Conservation (phyloP, 2,888 invertebrate species). For the Entomobrya proxima region DNA sequence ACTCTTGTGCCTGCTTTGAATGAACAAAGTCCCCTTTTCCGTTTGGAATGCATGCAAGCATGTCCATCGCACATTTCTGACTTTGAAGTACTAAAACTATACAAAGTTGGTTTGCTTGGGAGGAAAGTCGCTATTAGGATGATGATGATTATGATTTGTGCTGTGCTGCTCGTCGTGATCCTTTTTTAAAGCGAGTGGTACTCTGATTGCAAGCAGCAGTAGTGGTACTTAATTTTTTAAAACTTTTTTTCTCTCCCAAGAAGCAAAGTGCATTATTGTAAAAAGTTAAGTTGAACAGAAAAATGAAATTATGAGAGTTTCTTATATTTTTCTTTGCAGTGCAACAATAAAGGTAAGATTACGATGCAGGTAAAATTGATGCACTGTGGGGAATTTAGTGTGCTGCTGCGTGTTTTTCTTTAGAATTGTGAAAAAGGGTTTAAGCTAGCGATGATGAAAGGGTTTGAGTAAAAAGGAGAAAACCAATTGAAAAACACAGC, state of each 20-base stretch:
- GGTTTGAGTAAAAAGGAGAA: neutral
- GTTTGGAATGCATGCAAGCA: conserved; percentile 16
- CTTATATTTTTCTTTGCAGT: neutral
- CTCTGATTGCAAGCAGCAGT: neutral
- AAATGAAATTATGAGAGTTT: too few relatives aligned
- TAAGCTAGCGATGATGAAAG: neutral
- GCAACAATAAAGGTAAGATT: too few relatives aligned
- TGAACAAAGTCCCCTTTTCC: neutral
- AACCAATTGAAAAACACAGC: neutral
- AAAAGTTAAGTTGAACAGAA: too few relatives aligned
- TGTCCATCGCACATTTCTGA: neutral
- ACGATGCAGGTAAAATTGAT: too few relatives aligned
- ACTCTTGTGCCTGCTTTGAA: neutral
- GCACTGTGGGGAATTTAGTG: too few relatives aligned
- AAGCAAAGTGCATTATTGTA: neutral
- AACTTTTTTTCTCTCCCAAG: neutral
- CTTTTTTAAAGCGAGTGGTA: neutral
- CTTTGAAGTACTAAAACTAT: neutral
- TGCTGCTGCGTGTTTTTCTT: too few relatives aligned
- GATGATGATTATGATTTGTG: neutral
- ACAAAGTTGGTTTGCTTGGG: neutral
- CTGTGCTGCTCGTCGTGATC: neutral
- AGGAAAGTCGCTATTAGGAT: neutral
- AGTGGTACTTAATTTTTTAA: neutral
- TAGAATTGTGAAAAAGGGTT: neutral